Evolutionary conservation across 2,113 vertebrate genomes (phyloP).

Genomic region (Acanthisitta chloris): DNA sequence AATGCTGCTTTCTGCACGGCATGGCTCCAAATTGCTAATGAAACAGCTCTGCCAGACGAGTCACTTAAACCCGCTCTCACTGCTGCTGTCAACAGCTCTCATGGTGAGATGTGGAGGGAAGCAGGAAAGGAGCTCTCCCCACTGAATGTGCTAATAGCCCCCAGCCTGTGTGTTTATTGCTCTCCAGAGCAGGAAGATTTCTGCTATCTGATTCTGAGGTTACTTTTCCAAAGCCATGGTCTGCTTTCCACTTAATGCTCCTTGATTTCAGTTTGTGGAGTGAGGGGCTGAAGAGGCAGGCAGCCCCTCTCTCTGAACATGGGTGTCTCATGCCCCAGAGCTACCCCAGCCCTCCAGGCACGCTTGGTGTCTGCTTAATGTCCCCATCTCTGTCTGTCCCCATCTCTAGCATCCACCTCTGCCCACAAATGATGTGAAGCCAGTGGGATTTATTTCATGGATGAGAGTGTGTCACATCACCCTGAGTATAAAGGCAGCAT

Average conservation of each 20-base stretch:
- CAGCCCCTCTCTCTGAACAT: neutral
- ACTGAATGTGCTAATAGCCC: slow-evolving; percentile 6
- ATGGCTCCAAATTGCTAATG: slow-evolving; percentile 65
- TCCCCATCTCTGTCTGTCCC: neutral
- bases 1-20: slow-evolving; percentile 58
- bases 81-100: slow-evolving; percentile 20
- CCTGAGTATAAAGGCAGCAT: neutral
- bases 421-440: neutral
- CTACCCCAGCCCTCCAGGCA: neutral
- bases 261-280: neutral
- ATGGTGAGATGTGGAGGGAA: neutral
- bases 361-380: neutral
- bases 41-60: slow-evolving; percentile 26
- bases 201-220: neutral
- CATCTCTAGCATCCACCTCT: neutral
- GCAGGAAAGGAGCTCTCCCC: neutral
- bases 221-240: neutral
- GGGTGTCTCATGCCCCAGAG: neutral
- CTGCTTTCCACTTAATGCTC: neutral
- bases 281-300: neutral
- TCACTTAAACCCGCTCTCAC: neutral
- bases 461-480: neutral
- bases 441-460: neutral
- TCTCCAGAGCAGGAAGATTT: neutral
- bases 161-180: neutral